These are phyloP conservation scores for Cremastobaeus sp. DNA, from an alignment of 2,888 invertebrate species.

Conservation along the genomic window DNA sequence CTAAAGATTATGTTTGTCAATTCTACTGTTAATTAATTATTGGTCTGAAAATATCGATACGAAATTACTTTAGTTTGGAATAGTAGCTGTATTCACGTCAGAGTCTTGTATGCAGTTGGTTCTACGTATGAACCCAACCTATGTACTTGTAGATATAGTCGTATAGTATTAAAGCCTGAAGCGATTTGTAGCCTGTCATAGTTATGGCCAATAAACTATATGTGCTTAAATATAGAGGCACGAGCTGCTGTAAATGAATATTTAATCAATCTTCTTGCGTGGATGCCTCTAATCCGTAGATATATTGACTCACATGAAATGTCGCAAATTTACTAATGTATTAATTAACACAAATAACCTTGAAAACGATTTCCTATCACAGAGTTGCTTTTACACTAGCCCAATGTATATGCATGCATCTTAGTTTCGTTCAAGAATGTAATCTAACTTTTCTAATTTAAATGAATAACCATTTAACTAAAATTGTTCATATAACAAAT, in stretches of 20 bases:
- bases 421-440: no score
- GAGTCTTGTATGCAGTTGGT: conserved; percentile 32
- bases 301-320: conserved; percentile 61
- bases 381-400: no score
- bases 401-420: no score
- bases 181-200: conserved; percentile 73
- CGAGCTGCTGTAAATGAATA: conserved; percentile 72
- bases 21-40: no score
- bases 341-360: conserved; percentile 40
- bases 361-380: conserved; percentile 25
- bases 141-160: conserved; percentile 53
- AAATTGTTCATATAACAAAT: no score
- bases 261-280: conserved; percentile 75
- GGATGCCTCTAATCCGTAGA: conserved; percentile 71
- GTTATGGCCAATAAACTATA: conserved; percentile 75
- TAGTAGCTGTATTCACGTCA: conserved; percentile 11
- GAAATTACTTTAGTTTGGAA: conserved; percentile 17
- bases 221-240: conserved; percentile 68
- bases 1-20: no score
- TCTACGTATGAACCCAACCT: conserved; percentile 50
- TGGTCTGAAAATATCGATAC: no score
- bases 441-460: no score
- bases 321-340: conserved; percentile 50
- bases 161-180: conserved; percentile 62
- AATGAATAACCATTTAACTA: no score